Evolutionary conservation across 2,888 invertebrate genomes (phyloP), one percentile per base, ranked within the genome.

Genomic region (Luffia ferchaultella): DNA sequence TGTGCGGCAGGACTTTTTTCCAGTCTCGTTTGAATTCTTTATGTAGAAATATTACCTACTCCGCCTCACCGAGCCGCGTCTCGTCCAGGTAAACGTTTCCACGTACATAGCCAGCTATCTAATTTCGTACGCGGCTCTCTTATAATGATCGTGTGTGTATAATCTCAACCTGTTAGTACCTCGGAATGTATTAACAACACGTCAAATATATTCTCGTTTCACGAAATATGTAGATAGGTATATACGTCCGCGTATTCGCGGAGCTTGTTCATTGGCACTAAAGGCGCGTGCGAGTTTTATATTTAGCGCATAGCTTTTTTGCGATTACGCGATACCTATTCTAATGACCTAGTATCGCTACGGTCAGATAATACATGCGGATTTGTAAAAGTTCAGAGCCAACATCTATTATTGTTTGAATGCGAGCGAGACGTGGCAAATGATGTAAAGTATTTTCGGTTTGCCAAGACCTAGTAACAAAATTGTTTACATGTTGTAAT

Each of bases 1-100:
- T 61, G 73, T 75, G 64, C 73, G 64, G n/a, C 65, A 67, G 69
- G 63, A 66, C 65, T 68, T 67, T 70, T 76, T 68, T 62, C n/a
- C 30, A 30, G 30, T 30, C 30, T 3, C 5, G 5, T 30, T 12
- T 30, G 30, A 30, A 30, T 30, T 30, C 30, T 30, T 30, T 30
- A 30, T 7, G n/a, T n/a, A n/a, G n/a, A n/a, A n/a, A n/a, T n/a
- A n/a, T n/a, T n/a, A n/a, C n/a, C n/a, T n/a, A n/a, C n/a, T n/a
- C 12, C 30, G 30, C 30, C 30, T n/a, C 30, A 12, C 5, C 30
- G 30, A 7, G 12, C 30, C 30, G 30, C 30, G 30, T 30, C 30
- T 30, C 30, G 30, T 3, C 30, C 12, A 12, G 30, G 30, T 12
- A 12, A 30, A 7, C 30, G 30, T 12, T 30, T 30, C 12, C 30